Base-by-base conservation (phyloP, 1,140 invertebrate genomes). In the Drosophila bifasciata region DNA sequence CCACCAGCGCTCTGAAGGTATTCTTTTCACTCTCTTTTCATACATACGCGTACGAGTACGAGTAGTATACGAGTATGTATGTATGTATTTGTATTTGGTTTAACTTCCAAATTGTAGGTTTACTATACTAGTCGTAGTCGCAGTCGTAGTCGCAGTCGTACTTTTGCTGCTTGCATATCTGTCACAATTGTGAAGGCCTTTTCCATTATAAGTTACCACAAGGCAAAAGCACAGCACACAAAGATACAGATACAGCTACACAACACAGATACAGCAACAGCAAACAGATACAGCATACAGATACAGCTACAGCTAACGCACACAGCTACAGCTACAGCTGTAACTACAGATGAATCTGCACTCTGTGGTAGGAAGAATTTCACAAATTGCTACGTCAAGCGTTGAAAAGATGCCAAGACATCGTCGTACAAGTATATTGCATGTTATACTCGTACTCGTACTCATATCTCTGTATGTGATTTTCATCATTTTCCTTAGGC, bases 371-470 rank as follows among this genome's bases (percentile, higher is more conserved):
- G 32, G 17, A 79, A 81, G 81, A 85, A 86, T 86, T 86, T 86
- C 84, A 89, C 84, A 88, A 86, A 88, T 88, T 86, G 83, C 83
- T 86, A 83, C 75, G 78, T 78, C 74, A 89, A 89, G 83, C 83
- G 83, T 86, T 81, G 78, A 88, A 86, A 86, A 79, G 55, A 86
- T 88, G 83, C 78, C 83, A 88, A 53, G 36, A 36, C 32, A 36
- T 36, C 32, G 32, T 13, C 32, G 32, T 17, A n/a, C n/a, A n/a
- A n/a, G n/a, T n/a, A n/a, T 19, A 28, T 23, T 21, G 11, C 53
- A 48, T 43, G 50, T 44, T 55, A 23, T 15, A 25, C 7, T 8
- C 28, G 28, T 8, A 28, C 28, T 8, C 7, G 7, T 8, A 9
- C 8, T 2, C 8, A 1, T 5, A 28, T 8, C 3, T 1, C 23